phyloP scores from a whole-genome alignment of 2,113 vertebrate genomes.

The Toxotes chatareus region DNA sequence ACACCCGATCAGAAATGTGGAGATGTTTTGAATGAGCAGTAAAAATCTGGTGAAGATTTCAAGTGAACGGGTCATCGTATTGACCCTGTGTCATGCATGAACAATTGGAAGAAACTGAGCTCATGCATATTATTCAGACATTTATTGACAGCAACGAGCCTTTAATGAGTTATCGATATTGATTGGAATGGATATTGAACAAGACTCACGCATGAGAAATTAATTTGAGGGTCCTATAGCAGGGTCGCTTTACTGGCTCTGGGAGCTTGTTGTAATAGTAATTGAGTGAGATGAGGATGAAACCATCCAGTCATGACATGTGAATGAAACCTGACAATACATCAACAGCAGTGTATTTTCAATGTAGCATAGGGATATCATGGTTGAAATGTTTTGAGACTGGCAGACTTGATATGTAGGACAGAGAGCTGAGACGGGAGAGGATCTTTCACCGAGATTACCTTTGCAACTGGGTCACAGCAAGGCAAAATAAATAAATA shows the following conservation, averaged over 20 bases:
- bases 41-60: conserved; percentile 25
- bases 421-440: conserved; percentile 26
- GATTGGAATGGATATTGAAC: conserved; percentile 51
- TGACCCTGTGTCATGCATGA: conserved; percentile 56
- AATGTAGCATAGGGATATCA: neutral
- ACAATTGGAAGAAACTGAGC: conserved; percentile 45
- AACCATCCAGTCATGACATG: conserved; percentile 19
- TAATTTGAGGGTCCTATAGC: conserved; percentile 18
- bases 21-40: conserved; percentile 23
- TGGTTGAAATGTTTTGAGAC: conserved; percentile 32
- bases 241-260: conserved; percentile 10
- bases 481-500: neutral
- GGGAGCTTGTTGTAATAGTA: neutral
- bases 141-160: conserved; percentile 37
- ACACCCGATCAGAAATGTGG: neutral
- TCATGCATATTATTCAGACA: conserved; percentile 55
- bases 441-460: conserved; percentile 38
- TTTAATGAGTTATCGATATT: conserved; percentile 62
- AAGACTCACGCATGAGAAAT: conserved; percentile 51
- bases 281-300: conserved; percentile 22
- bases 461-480: conserved; percentile 62
- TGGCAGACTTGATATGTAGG: conserved; percentile 37
- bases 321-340: conserved; percentile 14
- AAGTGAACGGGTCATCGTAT: conserved; percentile 57
- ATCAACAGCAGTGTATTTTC: conserved; percentile 17